A percentile compares a stretch with the other conserved stretches of the same genome.
Conservation (phyloP, 2,888 invertebrate genomes). For the Lysandra bellargus region DNA sequence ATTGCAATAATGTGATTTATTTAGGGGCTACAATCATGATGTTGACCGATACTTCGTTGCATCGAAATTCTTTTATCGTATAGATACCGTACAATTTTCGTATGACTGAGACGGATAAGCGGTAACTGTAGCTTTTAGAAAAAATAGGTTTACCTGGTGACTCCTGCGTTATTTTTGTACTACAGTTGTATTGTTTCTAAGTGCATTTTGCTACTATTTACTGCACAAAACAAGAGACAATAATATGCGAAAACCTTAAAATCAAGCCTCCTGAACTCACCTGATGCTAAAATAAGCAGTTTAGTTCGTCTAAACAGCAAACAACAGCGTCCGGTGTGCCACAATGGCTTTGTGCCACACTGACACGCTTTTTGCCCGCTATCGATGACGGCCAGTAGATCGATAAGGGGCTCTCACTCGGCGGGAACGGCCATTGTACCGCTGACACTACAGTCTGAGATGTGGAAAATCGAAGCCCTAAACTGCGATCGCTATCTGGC, state of each 20-base stretch:
- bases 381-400: slow-evolving; percentile 79
- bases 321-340: slow-evolving; percentile 75
- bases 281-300: slow-evolving; percentile 64
- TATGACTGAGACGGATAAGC: no score
- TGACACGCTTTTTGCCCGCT: slow-evolving; percentile 79
- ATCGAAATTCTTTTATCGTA: no score
- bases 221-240: no score
- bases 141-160: not conserved
- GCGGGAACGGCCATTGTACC: slow-evolving; percentile 75
- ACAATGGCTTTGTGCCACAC: slow-evolving; percentile 76
- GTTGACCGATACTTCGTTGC: no score
- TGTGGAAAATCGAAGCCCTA: slow-evolving; percentile 74
- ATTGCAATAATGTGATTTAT: slow-evolving; percentile 17
- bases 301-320: slow-evolving; percentile 73
- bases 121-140: no score
- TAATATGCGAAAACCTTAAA: not conserved
- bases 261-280: slow-evolving; percentile 3
- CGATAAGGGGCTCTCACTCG: slow-evolving; percentile 78
- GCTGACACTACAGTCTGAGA: slow-evolving; percentile 75
- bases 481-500: slow-evolving; percentile 47
- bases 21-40: not conserved
- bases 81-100: no score
- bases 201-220: no score
- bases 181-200: no score
- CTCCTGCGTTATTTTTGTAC: no score